phyloP scores from a whole-genome alignment of 2,113 vertebrate species.

The Colius striatus region DNA sequence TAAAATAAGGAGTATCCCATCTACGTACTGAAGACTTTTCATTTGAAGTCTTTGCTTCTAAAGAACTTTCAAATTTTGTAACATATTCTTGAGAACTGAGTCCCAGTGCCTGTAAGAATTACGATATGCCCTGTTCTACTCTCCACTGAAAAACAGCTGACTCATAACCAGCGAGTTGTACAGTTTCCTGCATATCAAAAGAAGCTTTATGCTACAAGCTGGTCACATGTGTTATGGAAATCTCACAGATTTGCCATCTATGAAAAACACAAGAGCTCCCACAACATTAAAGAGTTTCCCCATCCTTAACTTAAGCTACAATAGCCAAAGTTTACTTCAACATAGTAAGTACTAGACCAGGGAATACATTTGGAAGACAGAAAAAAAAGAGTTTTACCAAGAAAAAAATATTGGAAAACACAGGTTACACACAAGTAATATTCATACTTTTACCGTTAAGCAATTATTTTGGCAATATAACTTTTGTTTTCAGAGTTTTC shows the following conservation, averaged over 20 bases:
- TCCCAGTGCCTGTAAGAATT: not conserved
- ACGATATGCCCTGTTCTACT: accelerated
- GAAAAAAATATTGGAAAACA: not conserved
- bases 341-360: not conserved
- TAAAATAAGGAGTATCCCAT: not conserved
- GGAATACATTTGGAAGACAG: not conserved
- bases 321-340: not conserved
- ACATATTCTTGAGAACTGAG: not conserved
- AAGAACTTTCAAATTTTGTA: not conserved
- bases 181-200: not conserved
- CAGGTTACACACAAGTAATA: not conserved
- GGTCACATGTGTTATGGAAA: not conserved
- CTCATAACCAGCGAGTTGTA: not conserved
- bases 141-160: not conserved
- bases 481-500: not conserved
- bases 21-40: not conserved
- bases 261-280: not conserved
- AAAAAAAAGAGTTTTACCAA: not conserved
- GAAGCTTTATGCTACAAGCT: not conserved
- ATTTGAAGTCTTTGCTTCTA: not conserved
- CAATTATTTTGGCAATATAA: not conserved
- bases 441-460: not conserved
- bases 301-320: not conserved
- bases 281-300: not conserved
- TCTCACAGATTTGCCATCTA: not conserved